Percentiles rank a stretch among this genome's conserved stretches.
Evolutionary conservation across 2,113 vertebrate genomes (phyloP).

Genomic region (Phrynosoma platyrhinos): DNA sequence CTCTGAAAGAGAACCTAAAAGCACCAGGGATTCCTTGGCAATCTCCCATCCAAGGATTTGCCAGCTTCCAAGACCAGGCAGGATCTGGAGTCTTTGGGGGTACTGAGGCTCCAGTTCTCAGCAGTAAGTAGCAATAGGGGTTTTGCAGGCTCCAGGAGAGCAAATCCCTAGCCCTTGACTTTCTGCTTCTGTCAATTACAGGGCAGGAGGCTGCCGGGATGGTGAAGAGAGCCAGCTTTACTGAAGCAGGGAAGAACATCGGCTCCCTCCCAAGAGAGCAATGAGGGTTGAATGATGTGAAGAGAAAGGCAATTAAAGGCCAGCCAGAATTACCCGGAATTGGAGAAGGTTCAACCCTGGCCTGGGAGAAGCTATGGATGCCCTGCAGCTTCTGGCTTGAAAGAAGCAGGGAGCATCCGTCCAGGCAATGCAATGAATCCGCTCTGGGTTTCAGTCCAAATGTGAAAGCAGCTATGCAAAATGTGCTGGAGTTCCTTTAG

Average conservation of each 20-base stretch:
- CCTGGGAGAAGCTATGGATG: not conserved
- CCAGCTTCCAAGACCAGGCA: not conserved
- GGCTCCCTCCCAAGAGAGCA: not conserved
- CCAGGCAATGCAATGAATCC: too few species aligned
- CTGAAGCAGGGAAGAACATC: not conserved
- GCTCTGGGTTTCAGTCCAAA: too few species aligned
- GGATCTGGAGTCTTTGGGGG: not conserved
- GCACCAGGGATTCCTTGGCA: too few species aligned
- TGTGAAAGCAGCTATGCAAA: not conserved
- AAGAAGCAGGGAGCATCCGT: too few species aligned
- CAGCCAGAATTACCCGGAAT: not conserved
- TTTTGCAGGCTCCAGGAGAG: not conserved
- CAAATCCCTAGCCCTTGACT: not conserved
- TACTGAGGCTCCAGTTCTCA: not conserved
- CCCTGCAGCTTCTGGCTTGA: not conserved
- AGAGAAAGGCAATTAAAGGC: constrained; percentile 19
- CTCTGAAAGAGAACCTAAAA: too few species aligned
- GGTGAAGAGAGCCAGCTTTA: not conserved
- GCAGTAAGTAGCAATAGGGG: not conserved
- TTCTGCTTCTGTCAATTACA: not conserved
- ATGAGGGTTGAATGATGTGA: constrained; percentile 4
- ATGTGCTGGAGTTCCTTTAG: too few species aligned
- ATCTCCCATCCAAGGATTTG: not conserved
- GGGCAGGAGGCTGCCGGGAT: not conserved
- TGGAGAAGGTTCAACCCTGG: not conserved